Conservation (phyloP, 2,113 vertebrate genomes). For the Lathamus discolor region DNA sequence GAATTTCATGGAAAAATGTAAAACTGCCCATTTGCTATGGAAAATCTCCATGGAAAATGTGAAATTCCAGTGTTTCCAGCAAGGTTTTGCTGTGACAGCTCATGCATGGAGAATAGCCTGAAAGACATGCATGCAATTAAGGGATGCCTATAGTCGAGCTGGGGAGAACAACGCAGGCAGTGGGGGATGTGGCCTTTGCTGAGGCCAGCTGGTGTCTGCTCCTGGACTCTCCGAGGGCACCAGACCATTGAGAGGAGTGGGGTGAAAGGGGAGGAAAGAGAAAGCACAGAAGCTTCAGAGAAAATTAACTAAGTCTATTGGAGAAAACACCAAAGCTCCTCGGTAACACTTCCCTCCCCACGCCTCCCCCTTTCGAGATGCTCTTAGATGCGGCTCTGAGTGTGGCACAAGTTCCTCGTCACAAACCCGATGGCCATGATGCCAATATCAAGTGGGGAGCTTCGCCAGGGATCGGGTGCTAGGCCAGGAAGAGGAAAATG, state of each 20-base stretch:
- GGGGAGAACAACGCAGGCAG: slow-evolving; percentile 44
- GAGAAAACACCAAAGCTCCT: slow-evolving; percentile 46
- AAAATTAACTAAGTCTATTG: slow-evolving; percentile 34
- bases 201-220: slow-evolving; percentile 67
- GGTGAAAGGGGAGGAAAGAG: slow-evolving; percentile 16
- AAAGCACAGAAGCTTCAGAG: slow-evolving; percentile 52
- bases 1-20: slow-evolving; percentile 67
- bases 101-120: slow-evolving; percentile 70
- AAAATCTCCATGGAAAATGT: slow-evolving; percentile 69
- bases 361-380: background rate
- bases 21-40: slow-evolving; percentile 50
- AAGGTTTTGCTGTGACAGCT: slow-evolving; percentile 66
- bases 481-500: background rate
- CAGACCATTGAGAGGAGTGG: slow-evolving; percentile 55
- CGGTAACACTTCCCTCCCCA: background rate
- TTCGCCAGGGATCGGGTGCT: background rate
- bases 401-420: background rate
- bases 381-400: background rate
- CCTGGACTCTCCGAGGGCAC: slow-evolving; percentile 39
- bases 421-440: background rate
- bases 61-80: slow-evolving; percentile 69
- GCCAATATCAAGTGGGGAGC: background rate
- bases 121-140: slow-evolving; percentile 66
- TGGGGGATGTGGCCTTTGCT: slow-evolving; percentile 68
- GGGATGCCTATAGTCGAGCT: slow-evolving; percentile 20